Percentiles rank a stretch among this genome's conserved stretches.
phyloP scores from a whole-genome alignment of 2,113 vertebrate genomes.

The Eulemur macaco region DNA sequence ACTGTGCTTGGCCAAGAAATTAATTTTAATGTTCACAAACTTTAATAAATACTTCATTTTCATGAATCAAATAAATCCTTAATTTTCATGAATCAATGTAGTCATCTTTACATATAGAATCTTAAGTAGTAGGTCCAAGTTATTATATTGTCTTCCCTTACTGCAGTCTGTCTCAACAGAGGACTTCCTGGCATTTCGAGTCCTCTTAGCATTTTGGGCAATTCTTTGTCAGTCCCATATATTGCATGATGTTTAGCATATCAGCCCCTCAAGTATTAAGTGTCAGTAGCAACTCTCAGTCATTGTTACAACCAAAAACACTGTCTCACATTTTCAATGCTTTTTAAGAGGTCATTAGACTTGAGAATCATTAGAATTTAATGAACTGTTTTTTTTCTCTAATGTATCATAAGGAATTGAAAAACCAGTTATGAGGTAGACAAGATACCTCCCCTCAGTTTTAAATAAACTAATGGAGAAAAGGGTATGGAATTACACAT shows the following conservation, averaged over 20 bases:
- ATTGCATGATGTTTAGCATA: neutral
- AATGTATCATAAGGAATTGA: neutral
- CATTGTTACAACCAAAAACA: neutral
- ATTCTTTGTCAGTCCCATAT: neutral
- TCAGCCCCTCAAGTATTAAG: neutral
- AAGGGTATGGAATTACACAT: neutral
- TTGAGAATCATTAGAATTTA: constrained; percentile 24
- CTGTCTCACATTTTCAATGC: neutral
- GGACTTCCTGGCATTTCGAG: neutral
- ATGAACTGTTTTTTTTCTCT: neutral
- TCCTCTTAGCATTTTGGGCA: neutral
- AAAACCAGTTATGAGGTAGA: neutral
- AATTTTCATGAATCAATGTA: constrained; percentile 36
- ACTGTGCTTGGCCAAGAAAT: neutral
- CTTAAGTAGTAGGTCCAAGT: neutral
- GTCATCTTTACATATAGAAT: neutral
- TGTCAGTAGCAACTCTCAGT: neutral
- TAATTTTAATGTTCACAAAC: neutral
- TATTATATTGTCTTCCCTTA: neutral
- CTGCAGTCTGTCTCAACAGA: neutral
- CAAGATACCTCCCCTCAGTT: neutral
- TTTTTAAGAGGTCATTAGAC: neutral
- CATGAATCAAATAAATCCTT: neutral
- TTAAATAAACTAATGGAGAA: constrained; percentile 11
- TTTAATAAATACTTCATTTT: constrained; percentile 29